Conservation (phyloP, 2,888 invertebrate species). For the Hemistola chrysoprasaria region DNA sequence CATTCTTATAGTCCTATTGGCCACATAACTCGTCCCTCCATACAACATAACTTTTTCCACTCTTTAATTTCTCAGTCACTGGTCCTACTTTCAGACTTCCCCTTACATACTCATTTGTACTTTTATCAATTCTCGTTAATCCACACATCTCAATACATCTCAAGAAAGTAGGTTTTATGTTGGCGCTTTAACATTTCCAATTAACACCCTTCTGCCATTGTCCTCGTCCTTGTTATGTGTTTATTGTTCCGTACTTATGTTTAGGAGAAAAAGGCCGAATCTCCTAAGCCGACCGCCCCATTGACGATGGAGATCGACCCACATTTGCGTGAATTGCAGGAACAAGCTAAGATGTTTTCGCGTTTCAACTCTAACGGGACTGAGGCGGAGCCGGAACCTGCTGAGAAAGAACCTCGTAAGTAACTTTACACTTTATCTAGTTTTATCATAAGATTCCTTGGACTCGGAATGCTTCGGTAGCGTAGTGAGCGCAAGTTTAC, state of each 20-base stretch:
- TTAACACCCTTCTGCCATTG: slow-evolving; percentile 13
- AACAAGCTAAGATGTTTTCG: slow-evolving; percentile 80
- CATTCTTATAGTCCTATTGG: too few relatives aligned
- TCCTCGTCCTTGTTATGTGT: slow-evolving; percentile 3
- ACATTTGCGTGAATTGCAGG: slow-evolving; percentile 74
- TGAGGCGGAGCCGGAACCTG: slow-evolving; percentile 41
- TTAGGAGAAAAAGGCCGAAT: slow-evolving; percentile 64
- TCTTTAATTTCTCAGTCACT: too few relatives aligned
- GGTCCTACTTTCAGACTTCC: too few relatives aligned
- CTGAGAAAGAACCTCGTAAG: slow-evolving; percentile 72
- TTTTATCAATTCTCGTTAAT: too few relatives aligned
- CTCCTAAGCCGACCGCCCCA: slow-evolving; percentile 65
- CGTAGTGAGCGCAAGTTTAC: too few relatives aligned
- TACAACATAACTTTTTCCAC: too few relatives aligned
- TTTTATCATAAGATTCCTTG: too few relatives aligned
- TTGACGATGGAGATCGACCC: slow-evolving; percentile 79
- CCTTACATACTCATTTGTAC: too few relatives aligned
- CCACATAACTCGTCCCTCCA: too few relatives aligned
- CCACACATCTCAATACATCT: too few relatives aligned
- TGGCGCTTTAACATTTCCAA: slow-evolving; percentile 11
- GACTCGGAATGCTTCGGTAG: too few relatives aligned
- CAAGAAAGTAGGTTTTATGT: too few relatives aligned
- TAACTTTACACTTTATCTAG: slow-evolving; percentile 17
- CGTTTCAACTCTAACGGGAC: slow-evolving; percentile 65
- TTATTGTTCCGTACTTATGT: slow-evolving; percentile 22